These are phyloP conservation scores for Cryptoprocta ferox DNA, from an alignment of 2,797 vertebrate genomes.

Conservation along the genomic window DNA sequence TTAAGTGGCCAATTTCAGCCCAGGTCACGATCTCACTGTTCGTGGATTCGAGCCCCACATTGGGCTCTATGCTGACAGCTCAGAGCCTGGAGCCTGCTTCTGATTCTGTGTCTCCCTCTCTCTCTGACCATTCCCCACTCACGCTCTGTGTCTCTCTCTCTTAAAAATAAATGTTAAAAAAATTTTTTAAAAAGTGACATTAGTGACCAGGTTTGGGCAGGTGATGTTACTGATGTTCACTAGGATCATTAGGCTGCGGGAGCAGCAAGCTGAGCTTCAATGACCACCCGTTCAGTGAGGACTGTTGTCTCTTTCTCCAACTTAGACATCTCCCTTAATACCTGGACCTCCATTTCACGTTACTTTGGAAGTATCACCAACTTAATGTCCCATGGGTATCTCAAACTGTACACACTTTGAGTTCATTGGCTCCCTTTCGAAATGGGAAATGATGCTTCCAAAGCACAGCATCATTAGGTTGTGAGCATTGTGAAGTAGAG, in stretches of 20 bases:
- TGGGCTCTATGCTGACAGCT: too few relatives aligned
- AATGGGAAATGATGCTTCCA: background rate
- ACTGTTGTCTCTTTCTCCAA: background rate
- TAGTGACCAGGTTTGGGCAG: background rate
- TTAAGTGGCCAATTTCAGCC: too few relatives aligned
- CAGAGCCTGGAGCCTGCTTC: too few relatives aligned
- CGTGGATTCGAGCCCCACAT: too few relatives aligned
- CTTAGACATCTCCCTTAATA: background rate
- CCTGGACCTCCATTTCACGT: background rate
- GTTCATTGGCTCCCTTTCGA: background rate
- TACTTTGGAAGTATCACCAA: background rate
- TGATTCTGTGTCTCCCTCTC: too few relatives aligned
- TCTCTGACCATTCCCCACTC: too few relatives aligned
- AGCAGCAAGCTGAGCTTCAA: background rate
- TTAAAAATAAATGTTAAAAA: too few relatives aligned
- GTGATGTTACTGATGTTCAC: background rate
- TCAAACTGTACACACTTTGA: background rate
- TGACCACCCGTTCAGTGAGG: background rate
- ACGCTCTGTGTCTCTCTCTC: too few relatives aligned
- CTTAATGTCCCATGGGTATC: background rate
- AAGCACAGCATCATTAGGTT: background rate
- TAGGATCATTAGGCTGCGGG: background rate
- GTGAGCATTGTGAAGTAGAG: background rate
- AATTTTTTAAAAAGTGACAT: background rate
- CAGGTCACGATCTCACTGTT: too few relatives aligned